Evolutionary conservation across 2,888 invertebrate species (phyloP).

Genomic region (Meiosimyza decipiens): DNA sequence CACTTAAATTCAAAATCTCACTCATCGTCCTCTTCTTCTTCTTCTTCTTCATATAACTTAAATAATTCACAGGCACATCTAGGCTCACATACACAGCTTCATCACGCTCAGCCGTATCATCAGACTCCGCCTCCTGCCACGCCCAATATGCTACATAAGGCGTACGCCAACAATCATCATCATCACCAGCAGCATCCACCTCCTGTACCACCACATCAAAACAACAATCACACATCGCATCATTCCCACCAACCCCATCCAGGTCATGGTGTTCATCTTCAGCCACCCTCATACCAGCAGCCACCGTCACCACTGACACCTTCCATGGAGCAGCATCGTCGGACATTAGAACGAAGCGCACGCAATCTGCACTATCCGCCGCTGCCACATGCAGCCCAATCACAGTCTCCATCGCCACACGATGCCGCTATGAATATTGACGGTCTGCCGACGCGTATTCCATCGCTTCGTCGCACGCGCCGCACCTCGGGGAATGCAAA

Average conservation of each 20-base stretch:
- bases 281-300: slow-evolving; percentile 46
- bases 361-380: slow-evolving; percentile 55
- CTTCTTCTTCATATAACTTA: slow-evolving; percentile 21
- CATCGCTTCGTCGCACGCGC: slow-evolving; percentile 62
- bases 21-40: slow-evolving; percentile 32
- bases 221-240: slow-evolving; percentile 41
- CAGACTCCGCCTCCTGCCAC: slow-evolving; percentile 55
- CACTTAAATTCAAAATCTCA: background rate
- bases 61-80: slow-evolving; percentile 44
- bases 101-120: slow-evolving; percentile 61
- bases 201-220: slow-evolving; percentile 45
- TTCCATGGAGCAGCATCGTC: slow-evolving; percentile 59
- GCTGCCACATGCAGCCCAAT: slow-evolving; percentile 8
- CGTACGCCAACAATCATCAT: slow-evolving; percentile 43
- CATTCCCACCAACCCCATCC: slow-evolving; percentile 47
- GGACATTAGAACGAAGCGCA: slow-evolving; percentile 62
- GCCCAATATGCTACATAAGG: slow-evolving; percentile 59
- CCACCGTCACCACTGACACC: slow-evolving; percentile 53
- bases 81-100: slow-evolving; percentile 51
- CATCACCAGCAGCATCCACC: slow-evolving; percentile 44
- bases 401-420: slow-evolving; percentile 43
- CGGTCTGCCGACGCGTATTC: slow-evolving; percentile 58
- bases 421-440: slow-evolving; percentile 53
- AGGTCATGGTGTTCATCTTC: slow-evolving; percentile 44
- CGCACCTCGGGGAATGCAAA: slow-evolving; percentile 56